Percentiles rank a stretch among this genome's conserved stretches.
Conservation (phyloP, 2,888 invertebrate species). For the Dilophus febrilis region DNA sequence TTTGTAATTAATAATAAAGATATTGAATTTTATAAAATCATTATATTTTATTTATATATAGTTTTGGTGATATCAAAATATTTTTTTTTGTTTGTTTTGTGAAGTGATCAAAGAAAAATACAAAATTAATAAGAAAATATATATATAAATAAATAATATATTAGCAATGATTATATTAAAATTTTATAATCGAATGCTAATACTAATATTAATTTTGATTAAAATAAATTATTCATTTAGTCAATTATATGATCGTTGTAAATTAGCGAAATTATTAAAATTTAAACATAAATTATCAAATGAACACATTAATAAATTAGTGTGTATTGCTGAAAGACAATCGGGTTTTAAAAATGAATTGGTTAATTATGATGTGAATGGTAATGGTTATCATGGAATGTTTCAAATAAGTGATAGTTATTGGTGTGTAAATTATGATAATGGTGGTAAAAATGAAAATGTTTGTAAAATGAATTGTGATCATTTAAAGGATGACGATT, state of each 20-base stretch:
- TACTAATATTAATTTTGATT: too few relatives aligned
- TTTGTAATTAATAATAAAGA: too few relatives aligned
- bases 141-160: too few relatives aligned
- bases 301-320: conserved; percentile 42
- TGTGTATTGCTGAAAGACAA: conserved; percentile 57
- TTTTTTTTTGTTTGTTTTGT: too few relatives aligned
- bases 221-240: too few relatives aligned
- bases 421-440: conserved; percentile 42
- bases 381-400: conserved; percentile 50
- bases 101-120: too few relatives aligned
- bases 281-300: conserved; percentile 35
- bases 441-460: conserved; percentile 27
- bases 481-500: conserved; percentile 45
- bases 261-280: conserved; percentile 46
- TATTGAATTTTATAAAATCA: too few relatives aligned
- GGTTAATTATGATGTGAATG: conserved; percentile 31
- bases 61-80: too few relatives aligned
- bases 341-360: conserved; percentile 49
- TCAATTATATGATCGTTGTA: conserved; percentile 33
- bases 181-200: not conserved
- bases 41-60: too few relatives aligned
- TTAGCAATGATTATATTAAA: not conserved
- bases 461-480: conserved; percentile 40
- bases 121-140: too few relatives aligned
- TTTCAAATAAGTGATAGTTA: conserved; percentile 55